phyloP scores from a whole-genome alignment of 1,140 invertebrate genomes.

The Conus betulinus region DNA sequence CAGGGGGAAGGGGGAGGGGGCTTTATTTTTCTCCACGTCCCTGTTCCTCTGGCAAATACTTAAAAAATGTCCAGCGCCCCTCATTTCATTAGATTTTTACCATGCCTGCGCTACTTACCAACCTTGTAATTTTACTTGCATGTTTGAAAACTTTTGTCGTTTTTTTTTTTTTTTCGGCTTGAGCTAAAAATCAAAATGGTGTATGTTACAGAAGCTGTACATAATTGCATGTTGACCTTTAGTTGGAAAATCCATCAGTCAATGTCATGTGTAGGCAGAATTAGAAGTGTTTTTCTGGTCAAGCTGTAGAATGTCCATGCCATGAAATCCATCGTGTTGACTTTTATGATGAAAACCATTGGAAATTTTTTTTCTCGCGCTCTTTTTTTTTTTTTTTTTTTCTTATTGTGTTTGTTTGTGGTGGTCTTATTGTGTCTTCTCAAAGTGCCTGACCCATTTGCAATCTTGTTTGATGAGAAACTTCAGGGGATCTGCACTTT shows the following conservation, averaged over 20 bases:
- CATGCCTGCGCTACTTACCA: neutral
- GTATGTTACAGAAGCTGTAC: neutral
- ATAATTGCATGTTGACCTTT: no score
- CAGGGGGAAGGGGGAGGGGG: no score
- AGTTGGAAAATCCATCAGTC: neutral
- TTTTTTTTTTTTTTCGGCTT: neutral
- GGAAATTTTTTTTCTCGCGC: no score
- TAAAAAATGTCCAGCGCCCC: no score
- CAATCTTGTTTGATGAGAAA: conserved; percentile 14
- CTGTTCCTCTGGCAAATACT: no score
- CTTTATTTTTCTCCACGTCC: no score
- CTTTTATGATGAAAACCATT: no score
- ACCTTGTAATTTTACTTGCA: neutral
- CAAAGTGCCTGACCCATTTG: conserved; percentile 24
- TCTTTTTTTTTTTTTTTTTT: neutral
- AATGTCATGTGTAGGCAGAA: neutral
- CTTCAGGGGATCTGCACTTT: conserved; percentile 21
- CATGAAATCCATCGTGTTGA: neutral
- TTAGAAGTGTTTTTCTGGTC: neutral
- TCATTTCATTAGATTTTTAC: no score
- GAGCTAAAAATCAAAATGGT: neutral
- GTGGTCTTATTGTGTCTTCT: neutral
- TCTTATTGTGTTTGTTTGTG: neutral
- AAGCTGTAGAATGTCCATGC: neutral
- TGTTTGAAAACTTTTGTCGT: neutral